These are phyloP conservation scores for Ammodytes dubius DNA, from an alignment of 2,113 vertebrate genomes.

Conservation along the genomic window DNA sequence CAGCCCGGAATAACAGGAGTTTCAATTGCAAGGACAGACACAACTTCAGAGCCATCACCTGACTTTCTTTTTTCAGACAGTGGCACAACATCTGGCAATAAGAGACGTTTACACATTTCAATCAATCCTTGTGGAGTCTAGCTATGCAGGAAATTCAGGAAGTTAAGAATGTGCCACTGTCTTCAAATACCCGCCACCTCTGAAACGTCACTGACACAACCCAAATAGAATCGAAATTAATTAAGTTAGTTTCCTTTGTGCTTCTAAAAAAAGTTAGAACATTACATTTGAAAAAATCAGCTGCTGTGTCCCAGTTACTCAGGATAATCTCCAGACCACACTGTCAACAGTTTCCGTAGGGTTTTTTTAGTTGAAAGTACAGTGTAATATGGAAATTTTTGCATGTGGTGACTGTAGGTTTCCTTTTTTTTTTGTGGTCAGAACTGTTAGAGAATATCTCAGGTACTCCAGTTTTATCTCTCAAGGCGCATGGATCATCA, in stretches of 20 bases:
- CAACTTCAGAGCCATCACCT: not conserved
- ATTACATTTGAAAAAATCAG: slow-evolving; percentile 6
- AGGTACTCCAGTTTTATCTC: not conserved
- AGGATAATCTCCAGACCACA: slow-evolving; percentile 25
- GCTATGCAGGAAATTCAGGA: not conserved
- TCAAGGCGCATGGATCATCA: not conserved
- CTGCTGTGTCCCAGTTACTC: slow-evolving; percentile 41
- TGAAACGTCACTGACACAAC: not conserved
- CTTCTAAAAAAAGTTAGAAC: slow-evolving; percentile 17
- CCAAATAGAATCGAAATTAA: not conserved
- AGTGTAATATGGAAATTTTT: slow-evolving; percentile 23
- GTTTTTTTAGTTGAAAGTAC: not conserved
- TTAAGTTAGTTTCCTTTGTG: not conserved
- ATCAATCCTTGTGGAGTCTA: not conserved
- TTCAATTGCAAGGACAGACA: not conserved
- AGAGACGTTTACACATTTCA: not conserved
- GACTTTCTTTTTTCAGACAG: slow-evolving; percentile 5
- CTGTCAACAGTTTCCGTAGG: slow-evolving; percentile 37
- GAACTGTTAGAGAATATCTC: not conserved
- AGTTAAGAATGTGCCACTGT: not conserved
- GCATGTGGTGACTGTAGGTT: slow-evolving; percentile 6
- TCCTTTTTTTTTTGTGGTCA: slow-evolving; percentile 6
- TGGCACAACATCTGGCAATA: not conserved
- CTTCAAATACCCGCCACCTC: not conserved
- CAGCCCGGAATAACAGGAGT: not conserved